phyloP scores from a whole-genome alignment of 2,797 vertebrate species.

The Danio jaintianensis region DNA sequence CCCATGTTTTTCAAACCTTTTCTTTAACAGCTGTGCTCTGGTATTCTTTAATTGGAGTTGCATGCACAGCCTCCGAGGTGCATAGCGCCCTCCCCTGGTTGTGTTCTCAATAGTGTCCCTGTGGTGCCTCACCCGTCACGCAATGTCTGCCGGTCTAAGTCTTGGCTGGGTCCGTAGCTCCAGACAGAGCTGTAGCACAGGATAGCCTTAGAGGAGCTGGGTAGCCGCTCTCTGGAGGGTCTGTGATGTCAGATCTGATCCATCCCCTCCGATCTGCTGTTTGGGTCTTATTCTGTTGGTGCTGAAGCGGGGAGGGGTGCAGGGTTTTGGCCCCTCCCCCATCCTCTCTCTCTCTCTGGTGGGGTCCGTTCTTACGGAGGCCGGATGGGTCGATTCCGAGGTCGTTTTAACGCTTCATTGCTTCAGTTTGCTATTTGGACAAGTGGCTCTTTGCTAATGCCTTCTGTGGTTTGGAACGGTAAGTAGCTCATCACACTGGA shows the following conservation, averaged over 20 bases:
- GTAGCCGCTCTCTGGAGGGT: constrained; percentile 86
- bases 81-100: constrained; percentile 88
- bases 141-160: constrained; percentile 95
- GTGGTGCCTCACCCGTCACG: constrained; percentile 95
- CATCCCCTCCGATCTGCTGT: constrained; percentile 77
- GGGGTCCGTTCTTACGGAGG: constrained; percentile 86
- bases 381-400: constrained; percentile 83
- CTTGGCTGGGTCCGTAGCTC: constrained; percentile 89
- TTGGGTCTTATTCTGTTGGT: constrained; percentile 87
- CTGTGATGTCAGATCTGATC: constrained; percentile 82
- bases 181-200: constrained; percentile 94
- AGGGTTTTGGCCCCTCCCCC: constrained; percentile 77
- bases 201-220: constrained; percentile 92
- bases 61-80: constrained; percentile 80
- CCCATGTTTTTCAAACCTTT: constrained; percentile 80
- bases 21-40: constrained; percentile 87
- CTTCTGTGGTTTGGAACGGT: constrained; percentile 86
- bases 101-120: constrained; percentile 94
- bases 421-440: constrained; percentile 96
- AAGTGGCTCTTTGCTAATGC: constrained; percentile 94
- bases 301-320: constrained; percentile 79
- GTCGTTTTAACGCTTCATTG: constrained; percentile 92
- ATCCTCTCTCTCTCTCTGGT: constrained; percentile 85
- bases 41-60: constrained; percentile 85
- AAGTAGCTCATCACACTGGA: constrained; percentile 87